phyloP scores from a whole-genome alignment of 1,140 invertebrate species.

The Euschistus heros region DNA sequence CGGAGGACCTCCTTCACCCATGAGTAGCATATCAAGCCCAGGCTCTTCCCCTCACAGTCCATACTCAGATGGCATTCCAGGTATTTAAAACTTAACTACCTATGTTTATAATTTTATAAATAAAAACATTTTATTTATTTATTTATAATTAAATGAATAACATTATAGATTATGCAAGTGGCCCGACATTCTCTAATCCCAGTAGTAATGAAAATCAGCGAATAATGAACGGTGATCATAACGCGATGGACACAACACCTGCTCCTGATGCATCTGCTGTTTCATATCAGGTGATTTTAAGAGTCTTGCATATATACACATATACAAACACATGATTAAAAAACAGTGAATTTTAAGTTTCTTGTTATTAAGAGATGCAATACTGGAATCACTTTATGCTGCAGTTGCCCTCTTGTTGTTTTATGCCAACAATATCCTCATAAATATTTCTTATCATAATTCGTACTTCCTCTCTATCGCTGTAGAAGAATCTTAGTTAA shows the following conservation, averaged over 20 bases:
- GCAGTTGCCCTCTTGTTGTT: too few species aligned
- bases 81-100: background rate
- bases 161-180: background rate
- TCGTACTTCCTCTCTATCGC: too few species aligned
- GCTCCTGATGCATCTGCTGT: constrained; percentile 66
- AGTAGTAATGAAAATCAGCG: background rate
- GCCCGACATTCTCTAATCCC: background rate
- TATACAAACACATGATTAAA: too few species aligned
- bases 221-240: constrained; percentile 27
- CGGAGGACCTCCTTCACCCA: constrained; percentile 31
- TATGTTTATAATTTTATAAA: background rate
- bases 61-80: constrained; percentile 40
- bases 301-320: too few species aligned
- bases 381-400: too few species aligned
- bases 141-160: background rate
- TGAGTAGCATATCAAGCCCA: constrained; percentile 37
- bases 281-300: constrained; percentile 61
- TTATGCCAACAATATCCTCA: too few species aligned
- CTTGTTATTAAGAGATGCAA: too few species aligned
- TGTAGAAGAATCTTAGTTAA: too few species aligned
- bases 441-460: too few species aligned
- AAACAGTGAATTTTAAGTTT: too few species aligned
- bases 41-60: constrained; percentile 56
- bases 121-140: background rate
- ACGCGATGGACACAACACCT: constrained; percentile 50